phyloP scores from a whole-genome alignment of 2,113 vertebrate species.

The Heterotis niloticus region DNA sequence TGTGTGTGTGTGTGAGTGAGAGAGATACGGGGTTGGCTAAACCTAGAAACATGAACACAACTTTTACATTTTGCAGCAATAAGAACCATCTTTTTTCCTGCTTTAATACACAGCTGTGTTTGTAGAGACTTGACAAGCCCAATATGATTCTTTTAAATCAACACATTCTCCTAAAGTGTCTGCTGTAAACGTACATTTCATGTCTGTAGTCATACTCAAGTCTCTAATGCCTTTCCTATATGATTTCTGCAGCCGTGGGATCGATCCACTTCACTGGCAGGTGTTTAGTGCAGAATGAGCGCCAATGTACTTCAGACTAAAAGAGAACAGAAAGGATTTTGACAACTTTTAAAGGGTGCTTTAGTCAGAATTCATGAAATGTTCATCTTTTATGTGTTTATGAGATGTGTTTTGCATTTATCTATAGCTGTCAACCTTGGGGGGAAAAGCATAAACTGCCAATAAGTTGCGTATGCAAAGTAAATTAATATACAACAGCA shows the following conservation, averaged over 20 bases:
- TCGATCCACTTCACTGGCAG: too few relatives aligned
- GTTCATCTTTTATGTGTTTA: background rate
- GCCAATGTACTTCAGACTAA: too few relatives aligned
- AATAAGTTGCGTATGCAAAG: background rate
- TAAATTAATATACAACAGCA: background rate
- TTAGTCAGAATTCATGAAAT: background rate
- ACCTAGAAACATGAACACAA: background rate
- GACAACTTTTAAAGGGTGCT: background rate
- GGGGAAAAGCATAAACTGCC: background rate
- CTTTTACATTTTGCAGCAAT: background rate
- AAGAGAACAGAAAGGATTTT: too few relatives aligned
- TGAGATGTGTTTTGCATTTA: background rate
- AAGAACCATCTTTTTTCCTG: background rate
- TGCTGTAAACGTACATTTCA: background rate
- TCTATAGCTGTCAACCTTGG: background rate
- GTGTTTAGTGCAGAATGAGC: too few relatives aligned
- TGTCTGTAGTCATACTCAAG: too few relatives aligned
- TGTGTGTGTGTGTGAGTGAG: background rate
- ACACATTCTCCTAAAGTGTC: background rate
- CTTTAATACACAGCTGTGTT: background rate
- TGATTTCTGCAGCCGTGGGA: too few relatives aligned
- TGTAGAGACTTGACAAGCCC: background rate
- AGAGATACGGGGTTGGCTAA: background rate
- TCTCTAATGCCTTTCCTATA: too few relatives aligned
- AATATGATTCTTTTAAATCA: slow-evolving; percentile 6